Evolutionary conservation across 2,797 vertebrate species (phyloP).

Genomic region (Manis javanica): DNA sequence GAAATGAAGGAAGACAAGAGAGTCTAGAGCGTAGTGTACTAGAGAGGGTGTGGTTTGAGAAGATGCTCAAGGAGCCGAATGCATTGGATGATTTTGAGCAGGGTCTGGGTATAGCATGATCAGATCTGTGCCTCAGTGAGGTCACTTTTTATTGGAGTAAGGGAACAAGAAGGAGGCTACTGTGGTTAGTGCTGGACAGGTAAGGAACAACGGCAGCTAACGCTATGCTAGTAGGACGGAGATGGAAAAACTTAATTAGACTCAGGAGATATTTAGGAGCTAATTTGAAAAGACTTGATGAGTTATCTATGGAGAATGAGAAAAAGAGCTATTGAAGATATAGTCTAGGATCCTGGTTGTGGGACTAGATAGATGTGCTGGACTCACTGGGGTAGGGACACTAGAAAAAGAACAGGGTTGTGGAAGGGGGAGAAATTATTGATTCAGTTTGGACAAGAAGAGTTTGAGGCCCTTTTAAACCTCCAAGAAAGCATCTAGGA

Average conservation of each 20-base stretch:
- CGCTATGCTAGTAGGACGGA: neutral
- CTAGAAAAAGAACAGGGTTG: neutral
- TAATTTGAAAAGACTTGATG: neutral
- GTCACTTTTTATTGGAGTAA: neutral
- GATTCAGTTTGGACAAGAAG: neutral
- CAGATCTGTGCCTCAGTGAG: neutral
- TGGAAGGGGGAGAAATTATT: neutral
- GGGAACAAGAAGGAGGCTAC: neutral
- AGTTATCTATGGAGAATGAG: neutral
- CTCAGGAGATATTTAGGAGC: neutral
- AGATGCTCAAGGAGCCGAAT: neutral
- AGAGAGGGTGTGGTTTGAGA: neutral
- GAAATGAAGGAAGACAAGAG: neutral
- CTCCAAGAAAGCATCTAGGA: neutral
- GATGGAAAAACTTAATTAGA: neutral
- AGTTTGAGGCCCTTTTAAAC: neutral
- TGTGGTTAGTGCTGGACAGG: too few relatives aligned
- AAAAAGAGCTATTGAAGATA: neutral
- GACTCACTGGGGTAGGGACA: neutral
- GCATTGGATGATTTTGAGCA: neutral
- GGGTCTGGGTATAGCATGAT: neutral
- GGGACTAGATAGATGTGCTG: neutral
- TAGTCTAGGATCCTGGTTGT: neutral
- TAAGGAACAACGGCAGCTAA: neutral
- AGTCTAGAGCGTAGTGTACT: neutral